Evolutionary conservation across 2,888 invertebrate genomes (phyloP).

Genomic region (Melanophora roralis): DNA sequence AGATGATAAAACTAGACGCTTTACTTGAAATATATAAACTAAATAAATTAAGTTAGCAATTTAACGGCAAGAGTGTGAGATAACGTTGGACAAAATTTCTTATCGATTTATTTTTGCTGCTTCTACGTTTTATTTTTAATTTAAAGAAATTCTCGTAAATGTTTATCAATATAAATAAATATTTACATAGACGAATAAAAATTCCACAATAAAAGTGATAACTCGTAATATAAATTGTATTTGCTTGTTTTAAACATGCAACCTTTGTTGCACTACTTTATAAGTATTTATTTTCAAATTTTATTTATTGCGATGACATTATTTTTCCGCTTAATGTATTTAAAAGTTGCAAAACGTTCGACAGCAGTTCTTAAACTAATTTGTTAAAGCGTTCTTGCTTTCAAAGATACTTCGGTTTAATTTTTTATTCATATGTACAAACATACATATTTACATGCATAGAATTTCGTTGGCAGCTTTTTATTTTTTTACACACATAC

Average conservation of each 20-base stretch:
- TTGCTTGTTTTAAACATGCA: neutral
- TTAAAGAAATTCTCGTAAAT: neutral
- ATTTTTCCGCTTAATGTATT: slow-evolving; percentile 38
- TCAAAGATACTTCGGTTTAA: slow-evolving; percentile 67
- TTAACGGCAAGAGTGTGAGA: slow-evolving; percentile 7
- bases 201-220: slow-evolving; percentile 9
- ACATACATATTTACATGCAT: slow-evolving; percentile 1
- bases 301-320: slow-evolving; percentile 1
- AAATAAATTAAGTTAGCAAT: slow-evolving; percentile 30
- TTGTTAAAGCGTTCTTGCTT: slow-evolving; percentile 66
- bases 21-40: slow-evolving; percentile 3
- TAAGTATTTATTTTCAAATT: slow-evolving; percentile 29
- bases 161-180: slow-evolving; percentile 35
- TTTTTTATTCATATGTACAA: slow-evolving; percentile 12
- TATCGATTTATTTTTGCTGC: slow-evolving; percentile 29
- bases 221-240: neutral
- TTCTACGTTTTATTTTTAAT: neutral
- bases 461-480: slow-evolving; percentile 45
- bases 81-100: slow-evolving; percentile 10
- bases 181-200: slow-evolving; percentile 6
- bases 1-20: slow-evolving; percentile 33
- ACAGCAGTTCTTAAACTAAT: slow-evolving; percentile 75
- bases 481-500: slow-evolving; percentile 1
- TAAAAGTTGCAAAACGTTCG: slow-evolving; percentile 70
- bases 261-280: neutral